These are phyloP conservation scores for Agrochola macilenta DNA, from an alignment of 2,888 invertebrate species.

Conservation along the genomic window DNA sequence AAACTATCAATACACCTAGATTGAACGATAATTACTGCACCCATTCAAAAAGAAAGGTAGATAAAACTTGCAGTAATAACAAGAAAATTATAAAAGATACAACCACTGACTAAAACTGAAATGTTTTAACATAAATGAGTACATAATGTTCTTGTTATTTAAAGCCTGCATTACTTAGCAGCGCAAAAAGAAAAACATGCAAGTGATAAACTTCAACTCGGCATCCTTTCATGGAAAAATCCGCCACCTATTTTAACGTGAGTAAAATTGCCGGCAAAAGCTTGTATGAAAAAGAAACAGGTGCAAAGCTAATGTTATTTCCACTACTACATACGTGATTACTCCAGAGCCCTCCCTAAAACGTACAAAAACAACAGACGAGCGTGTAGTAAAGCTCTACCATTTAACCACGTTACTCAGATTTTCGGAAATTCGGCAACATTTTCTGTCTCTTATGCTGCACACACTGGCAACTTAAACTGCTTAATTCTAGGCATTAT, in stretches of 20 bases:
- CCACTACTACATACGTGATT: conserved; percentile 55
- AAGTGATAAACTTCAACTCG: conserved; percentile 20
- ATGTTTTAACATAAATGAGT: not conserved
- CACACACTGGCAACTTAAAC: not conserved
- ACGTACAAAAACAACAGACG: conserved; percentile 44
- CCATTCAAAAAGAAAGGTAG: not conserved
- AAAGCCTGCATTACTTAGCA: conserved; percentile 20
- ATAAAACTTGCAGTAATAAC: not conserved
- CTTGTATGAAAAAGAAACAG: conserved; percentile 49
- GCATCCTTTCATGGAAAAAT: conserved; percentile 30
- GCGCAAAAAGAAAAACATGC: conserved; percentile 24
- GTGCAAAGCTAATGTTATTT: conserved; percentile 55
- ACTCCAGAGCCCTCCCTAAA: conserved; percentile 35
- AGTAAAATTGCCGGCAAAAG: conserved; percentile 30
- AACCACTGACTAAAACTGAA: not conserved
- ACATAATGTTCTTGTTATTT: conserved; percentile 1
- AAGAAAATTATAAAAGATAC: not conserved
- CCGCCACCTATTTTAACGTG: conserved; percentile 30
- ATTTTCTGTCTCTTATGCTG: not conserved
- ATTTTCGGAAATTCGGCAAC: conserved; percentile 21
- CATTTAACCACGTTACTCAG: conserved; percentile 15
- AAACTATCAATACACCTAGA: not conserved
- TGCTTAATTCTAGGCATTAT: not conserved
- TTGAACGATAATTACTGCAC: not conserved
- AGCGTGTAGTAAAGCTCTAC: conserved; percentile 8